phyloP scores from a whole-genome alignment of 2,113 vertebrate species.

The Steatornis caripensis region DNA sequence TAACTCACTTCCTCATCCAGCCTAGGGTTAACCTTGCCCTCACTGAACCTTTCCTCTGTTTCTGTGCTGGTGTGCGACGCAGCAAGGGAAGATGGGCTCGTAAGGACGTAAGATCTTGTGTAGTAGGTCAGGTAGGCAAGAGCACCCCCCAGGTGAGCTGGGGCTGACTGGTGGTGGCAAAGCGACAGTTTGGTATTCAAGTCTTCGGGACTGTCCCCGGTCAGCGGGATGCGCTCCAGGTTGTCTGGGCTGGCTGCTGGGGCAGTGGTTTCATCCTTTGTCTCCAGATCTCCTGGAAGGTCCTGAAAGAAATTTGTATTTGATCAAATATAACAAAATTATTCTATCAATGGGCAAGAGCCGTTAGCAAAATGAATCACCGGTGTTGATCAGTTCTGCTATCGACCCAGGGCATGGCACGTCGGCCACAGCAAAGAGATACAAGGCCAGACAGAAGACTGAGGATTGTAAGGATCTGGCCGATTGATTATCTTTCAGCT shows the following conservation, averaged over 20 bases:
- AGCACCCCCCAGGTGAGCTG: not conserved
- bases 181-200: not conserved
- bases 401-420: not conserved
- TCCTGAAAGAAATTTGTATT: slow-evolving; percentile 22
- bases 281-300: not conserved
- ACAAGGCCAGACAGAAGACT: not conserved
- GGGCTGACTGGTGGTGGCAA: not conserved
- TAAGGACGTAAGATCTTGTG: not conserved
- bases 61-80: not conserved
- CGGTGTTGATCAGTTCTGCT: not conserved
- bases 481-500: not conserved
- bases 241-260: not conserved
- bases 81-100: not conserved
- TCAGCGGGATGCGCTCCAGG: not conserved
- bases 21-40: not conserved
- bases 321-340: not conserved
- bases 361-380: not conserved
- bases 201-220: not conserved
- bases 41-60: not conserved
- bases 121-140: slow-evolving; percentile 35
- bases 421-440: rapidly evolving
- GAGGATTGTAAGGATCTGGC: not conserved
- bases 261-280: not conserved
- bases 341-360: not conserved
- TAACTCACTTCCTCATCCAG: not conserved